Base-by-base conservation (phyloP, 1,140 invertebrate genomes). In the Chrysomallon squamiferum region DNA sequence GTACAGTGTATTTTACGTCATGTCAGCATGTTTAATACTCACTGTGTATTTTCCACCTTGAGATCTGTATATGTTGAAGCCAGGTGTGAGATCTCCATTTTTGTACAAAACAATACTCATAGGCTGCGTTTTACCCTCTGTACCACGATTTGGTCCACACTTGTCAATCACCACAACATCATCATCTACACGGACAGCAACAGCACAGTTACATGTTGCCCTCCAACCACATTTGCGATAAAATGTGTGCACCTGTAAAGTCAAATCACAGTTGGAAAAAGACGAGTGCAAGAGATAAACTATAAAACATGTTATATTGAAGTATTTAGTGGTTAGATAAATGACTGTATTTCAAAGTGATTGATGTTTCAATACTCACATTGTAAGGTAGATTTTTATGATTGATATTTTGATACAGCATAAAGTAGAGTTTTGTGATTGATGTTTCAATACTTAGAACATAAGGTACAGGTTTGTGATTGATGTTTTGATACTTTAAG, bases 181-280 rank as follows among this genome's bases (percentile, higher is more conserved):
- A 66, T 82, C 77, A 41, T 72, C 77, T 30, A 72, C 68, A 13
- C 54, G 58, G 25, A 78, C 71, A 32, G 76, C 78, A 6, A 80
- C 73, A 18, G 62, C 80, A 69, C 80, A 82, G 67, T 81, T 82
- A 66, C 80, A 81, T 18, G 76, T 59, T 3, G 76, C 69, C 3
- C 2, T 57, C 11, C 56, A 56, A 35, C 61, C 62, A 35, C 75
- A 77, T 20, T 59, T 66, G 30, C 68, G 68, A 57, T 69, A 74
- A 59, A 69, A 77, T 0, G 59, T 35, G 49, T 69, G 66, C 1
- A 74, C 72, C 72, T 74, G 61, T 7, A 62, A 59, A 66, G 49
- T n/a, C n/a, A n/a, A n/a, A n/a, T n/a, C n/a, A n/a, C n/a, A n/a
- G n/a, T n/a, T n/a, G n/a, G n/a, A n/a, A n/a, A n/a, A n/a, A n/a